Conservation (phyloP, 2,888 invertebrate species). For the Acronicta aceris region DNA sequence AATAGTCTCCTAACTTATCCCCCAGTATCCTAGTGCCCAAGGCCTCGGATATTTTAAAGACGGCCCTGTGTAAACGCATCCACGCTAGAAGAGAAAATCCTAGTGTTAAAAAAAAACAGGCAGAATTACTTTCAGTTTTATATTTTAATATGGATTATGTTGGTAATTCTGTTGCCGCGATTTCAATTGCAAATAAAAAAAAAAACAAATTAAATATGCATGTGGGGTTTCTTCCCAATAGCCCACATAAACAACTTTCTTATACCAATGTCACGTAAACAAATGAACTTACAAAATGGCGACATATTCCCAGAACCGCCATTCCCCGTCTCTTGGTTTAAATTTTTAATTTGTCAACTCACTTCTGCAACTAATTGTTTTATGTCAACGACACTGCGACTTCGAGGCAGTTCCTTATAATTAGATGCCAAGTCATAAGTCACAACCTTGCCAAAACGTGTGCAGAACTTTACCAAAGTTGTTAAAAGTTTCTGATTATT, state of each 20-base stretch:
- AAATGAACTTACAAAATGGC: conserved; percentile 28
- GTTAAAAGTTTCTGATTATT: conserved; percentile 38
- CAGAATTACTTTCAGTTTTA: too few species aligned
- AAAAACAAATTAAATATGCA: too few species aligned
- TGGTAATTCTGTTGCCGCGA: too few species aligned
- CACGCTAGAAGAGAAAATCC: too few species aligned
- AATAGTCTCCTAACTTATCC: too few species aligned
- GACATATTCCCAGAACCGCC: conserved; percentile 24
- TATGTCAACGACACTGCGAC: conserved; percentile 54
- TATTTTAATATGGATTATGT: too few species aligned
- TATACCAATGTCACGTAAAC: conserved; percentile 19
- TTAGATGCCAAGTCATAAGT: conserved; percentile 33
- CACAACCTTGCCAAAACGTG: conserved; percentile 25
- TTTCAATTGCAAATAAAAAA: too few species aligned
- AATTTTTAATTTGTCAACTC: conserved; percentile 47
- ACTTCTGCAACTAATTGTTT: conserved; percentile 55
- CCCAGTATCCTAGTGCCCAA: too few species aligned
- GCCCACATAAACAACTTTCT: conserved; percentile 18
- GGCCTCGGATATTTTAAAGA: too few species aligned
- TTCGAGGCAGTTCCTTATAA: conserved; percentile 38
- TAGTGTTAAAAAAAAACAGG: too few species aligned
- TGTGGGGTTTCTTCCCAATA: neutral
- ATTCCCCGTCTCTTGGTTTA: conserved; percentile 37
- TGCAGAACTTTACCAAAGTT: conserved; percentile 19
- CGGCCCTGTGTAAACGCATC: too few species aligned